Evolutionary conservation across 2,888 invertebrate genomes (phyloP).

Genomic region (Lepidonotus clava): DNA sequence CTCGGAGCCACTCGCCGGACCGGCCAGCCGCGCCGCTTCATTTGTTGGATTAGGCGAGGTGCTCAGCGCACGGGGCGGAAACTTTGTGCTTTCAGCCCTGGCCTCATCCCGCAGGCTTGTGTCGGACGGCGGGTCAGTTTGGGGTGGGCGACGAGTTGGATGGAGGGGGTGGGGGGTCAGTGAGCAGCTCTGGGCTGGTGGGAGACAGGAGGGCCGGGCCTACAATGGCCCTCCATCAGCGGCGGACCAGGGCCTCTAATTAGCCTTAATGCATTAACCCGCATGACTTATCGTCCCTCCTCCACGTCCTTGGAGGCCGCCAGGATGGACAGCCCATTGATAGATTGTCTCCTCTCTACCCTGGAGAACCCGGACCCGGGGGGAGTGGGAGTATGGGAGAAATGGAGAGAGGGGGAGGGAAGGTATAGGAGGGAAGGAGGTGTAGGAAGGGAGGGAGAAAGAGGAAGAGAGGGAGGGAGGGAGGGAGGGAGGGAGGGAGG

Average conservation of each 20-base stretch:
- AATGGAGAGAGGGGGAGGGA: neutral
- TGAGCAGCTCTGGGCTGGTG: neutral
- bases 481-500: neutral
- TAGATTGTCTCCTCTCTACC: constrained; percentile 4
- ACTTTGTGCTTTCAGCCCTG: neutral
- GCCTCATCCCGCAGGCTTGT: neutral
- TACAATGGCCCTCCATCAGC: neutral
- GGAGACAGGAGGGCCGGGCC: neutral
- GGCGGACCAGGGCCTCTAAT: neutral
- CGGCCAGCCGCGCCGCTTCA: neutral
- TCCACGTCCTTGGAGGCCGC: neutral
- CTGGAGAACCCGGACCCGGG: neutral
- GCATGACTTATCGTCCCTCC: neutral
- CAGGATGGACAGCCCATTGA: neutral
- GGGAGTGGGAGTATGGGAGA: neutral
- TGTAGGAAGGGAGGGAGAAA: neutral
- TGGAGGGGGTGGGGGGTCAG: neutral
- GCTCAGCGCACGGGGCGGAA: neutral
- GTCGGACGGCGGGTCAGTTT: neutral
- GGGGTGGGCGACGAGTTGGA: neutral
- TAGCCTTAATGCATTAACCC: constrained; percentile 26
- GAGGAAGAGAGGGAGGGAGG: neutral
- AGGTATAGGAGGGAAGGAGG: neutral
- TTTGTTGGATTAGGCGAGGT: neutral
- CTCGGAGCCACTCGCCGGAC: neutral